A percentile compares a stretch with the other conserved stretches of the same genome.
Evolutionary conservation across 1,140 invertebrate species (phyloP).

Genomic region (Trachymyrmex septentrionalis): DNA sequence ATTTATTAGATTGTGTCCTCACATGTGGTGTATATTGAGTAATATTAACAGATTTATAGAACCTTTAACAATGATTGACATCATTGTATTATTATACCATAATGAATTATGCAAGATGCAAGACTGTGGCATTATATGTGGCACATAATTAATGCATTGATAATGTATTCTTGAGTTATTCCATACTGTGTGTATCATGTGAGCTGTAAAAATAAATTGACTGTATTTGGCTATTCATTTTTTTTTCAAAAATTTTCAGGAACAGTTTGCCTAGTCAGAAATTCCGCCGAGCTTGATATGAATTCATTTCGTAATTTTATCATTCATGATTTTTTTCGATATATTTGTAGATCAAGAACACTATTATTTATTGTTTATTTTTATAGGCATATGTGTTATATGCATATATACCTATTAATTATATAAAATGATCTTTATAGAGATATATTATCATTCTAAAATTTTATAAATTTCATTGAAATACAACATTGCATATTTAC

Average conservation of each 20-base stretch:
- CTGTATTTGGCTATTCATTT: slow-evolving; percentile 45
- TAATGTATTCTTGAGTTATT: slow-evolving; percentile 7
- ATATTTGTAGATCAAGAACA: slow-evolving; percentile 47
- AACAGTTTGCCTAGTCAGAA: slow-evolving; percentile 37
- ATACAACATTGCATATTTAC: neutral
- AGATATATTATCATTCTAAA: neutral
- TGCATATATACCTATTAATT: neutral
- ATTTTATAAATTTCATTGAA: neutral
- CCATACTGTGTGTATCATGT: slow-evolving; percentile 2
- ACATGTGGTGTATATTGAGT: neutral
- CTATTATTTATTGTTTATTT: neutral
- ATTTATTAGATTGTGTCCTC: neutral
- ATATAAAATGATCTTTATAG: neutral
- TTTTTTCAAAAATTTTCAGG: slow-evolving; percentile 42
- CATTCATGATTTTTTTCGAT: slow-evolving; percentile 21
- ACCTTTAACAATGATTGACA: neutral
- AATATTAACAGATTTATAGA: neutral
- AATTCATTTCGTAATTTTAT: slow-evolving; percentile 69
- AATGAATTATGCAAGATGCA: neutral
- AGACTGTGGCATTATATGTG: too few species aligned
- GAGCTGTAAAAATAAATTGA: slow-evolving; percentile 53
- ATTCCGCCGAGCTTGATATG: slow-evolving; percentile 47
- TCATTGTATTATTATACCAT: neutral
- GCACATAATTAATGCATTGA: neutral
- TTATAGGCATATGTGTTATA: neutral